phyloP scores from a whole-genome alignment of 2,888 invertebrate genomes.

The Drosophila prolongata region DNA sequence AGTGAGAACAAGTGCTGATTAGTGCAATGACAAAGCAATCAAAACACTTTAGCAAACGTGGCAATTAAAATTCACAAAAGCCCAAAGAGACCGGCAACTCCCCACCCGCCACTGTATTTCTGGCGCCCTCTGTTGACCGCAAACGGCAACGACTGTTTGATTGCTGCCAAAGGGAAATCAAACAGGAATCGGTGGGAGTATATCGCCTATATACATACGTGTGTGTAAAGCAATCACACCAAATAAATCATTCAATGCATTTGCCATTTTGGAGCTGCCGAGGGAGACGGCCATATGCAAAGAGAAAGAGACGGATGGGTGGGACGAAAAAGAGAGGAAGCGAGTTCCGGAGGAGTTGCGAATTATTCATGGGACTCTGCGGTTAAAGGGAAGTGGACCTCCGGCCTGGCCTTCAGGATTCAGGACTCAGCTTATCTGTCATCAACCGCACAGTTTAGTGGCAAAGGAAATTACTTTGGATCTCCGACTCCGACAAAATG shows the following conservation, averaged over 20 bases:
- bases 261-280: conserved; percentile 66
- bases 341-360: conserved; percentile 53
- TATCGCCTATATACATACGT: conserved; percentile 8
- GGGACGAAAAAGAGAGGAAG: background rate
- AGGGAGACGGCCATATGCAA: conserved; percentile 11
- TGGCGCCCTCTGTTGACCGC: conserved; percentile 67
- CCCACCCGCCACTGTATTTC: background rate
- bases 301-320: background rate
- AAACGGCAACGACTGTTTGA: conserved; percentile 63
- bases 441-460: conserved; percentile 78
- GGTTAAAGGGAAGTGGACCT: conserved; percentile 49
- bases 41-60: conserved; percentile 73
- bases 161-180: conserved; percentile 54
- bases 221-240: conserved; percentile 73
- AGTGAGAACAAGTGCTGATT: conserved; percentile 54
- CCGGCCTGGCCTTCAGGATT: conserved; percentile 6
- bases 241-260: conserved; percentile 78
- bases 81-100: conserved; percentile 15
- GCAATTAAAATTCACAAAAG: conserved; percentile 78
- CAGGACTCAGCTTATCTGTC: conserved; percentile 62
- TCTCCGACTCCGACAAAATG: conserved; percentile 47
- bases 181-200: conserved; percentile 24
- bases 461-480: conserved; percentile 70
- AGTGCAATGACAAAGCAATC: conserved; percentile 78
- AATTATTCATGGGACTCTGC: conserved; percentile 70